Conservation (phyloP, 2,888 invertebrate genomes). For the Cephalotes varians region DNA sequence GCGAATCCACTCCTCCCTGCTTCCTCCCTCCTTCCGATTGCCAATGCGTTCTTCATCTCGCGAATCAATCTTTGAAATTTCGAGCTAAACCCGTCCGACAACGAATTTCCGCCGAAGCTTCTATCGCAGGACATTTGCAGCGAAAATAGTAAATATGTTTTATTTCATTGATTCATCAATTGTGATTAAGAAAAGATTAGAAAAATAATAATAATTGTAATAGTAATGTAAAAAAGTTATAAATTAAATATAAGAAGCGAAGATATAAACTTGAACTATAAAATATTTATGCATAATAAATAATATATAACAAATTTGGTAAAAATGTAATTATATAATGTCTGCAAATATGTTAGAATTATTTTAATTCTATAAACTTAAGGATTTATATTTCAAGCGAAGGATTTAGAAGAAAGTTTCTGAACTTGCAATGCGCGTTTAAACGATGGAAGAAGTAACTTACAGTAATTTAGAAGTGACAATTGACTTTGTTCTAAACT, state of each 20-base stretch:
- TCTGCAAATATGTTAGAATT: neutral
- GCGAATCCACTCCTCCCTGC: neutral
- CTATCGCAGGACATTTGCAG: neutral
- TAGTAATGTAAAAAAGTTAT: no score
- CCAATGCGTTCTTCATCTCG: slow-evolving; percentile 32
- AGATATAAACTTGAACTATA: neutral
- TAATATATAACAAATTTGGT: neutral
- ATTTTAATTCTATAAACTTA: neutral
- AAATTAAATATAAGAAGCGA: neutral
- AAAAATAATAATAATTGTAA: neutral
- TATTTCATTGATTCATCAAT: neutral
- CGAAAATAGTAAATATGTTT: neutral
- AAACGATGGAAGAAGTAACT: slow-evolving; percentile 17
- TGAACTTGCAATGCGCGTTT: neutral
- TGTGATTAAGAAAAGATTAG: neutral
- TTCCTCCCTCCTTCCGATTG: neutral
- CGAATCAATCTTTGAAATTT: slow-evolving; percentile 45
- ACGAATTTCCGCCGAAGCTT: slow-evolving; percentile 5
- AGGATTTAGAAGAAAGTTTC: neutral
- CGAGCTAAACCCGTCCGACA: slow-evolving; percentile 20
- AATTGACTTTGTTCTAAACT: slow-evolving; percentile 10
- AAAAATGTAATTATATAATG: neutral
- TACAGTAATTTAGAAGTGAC: slow-evolving; percentile 6
- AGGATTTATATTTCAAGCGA: neutral
- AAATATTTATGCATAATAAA: neutral